Evolutionary conservation across 2,797 vertebrate genomes (phyloP).

Genomic region (Artibeus jamaicensis): DNA sequence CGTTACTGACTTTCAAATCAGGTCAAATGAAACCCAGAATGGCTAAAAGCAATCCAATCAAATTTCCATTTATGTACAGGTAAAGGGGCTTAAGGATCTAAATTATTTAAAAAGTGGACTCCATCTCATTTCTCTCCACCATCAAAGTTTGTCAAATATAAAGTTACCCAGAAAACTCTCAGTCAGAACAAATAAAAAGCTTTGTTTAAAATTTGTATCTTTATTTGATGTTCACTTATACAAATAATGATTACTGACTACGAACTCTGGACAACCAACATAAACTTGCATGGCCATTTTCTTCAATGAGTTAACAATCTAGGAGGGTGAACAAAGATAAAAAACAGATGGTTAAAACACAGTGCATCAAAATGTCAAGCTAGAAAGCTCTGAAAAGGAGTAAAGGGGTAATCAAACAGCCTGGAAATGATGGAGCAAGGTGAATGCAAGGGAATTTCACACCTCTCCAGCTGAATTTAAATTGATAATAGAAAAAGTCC

Average conservation of each 20-base stretch:
- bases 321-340: background rate
- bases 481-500: background rate
- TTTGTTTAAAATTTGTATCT: conserved; percentile 18
- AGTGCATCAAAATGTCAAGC: background rate
- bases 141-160: conserved; percentile 61
- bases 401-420: background rate
- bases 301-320: background rate
- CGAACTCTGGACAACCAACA: background rate
- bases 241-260: background rate
- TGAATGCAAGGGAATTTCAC: background rate
- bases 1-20: conserved; percentile 69
- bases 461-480: background rate
- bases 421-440: background rate
- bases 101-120: conserved; percentile 64
- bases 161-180: conserved; percentile 26
- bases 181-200: conserved; percentile 30
- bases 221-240: background rate
- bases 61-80: conserved; percentile 69
- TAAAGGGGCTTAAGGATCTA: conserved; percentile 57
- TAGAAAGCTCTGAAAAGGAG: background rate
- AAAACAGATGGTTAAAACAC: background rate
- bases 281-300: background rate
- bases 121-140: conserved; percentile 24
- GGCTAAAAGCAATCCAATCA: conserved; percentile 71
- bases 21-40: conserved; percentile 69